Conservation (phyloP, 2,113 vertebrate species). For the Alosa alosa region DNA sequence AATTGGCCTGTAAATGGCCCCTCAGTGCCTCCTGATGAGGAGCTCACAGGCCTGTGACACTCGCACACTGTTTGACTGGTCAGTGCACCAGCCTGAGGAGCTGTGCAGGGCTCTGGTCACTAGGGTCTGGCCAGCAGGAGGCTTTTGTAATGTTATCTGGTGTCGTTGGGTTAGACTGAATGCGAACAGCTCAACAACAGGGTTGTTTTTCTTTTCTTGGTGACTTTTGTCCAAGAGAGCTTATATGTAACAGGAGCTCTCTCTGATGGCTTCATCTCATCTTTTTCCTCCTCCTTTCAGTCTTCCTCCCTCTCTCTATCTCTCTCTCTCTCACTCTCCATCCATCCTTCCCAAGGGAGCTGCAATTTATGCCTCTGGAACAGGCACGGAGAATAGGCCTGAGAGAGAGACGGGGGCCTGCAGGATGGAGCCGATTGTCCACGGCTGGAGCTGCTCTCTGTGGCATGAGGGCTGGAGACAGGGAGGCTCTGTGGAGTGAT, state of each 20-base stretch:
- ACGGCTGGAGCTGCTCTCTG: constrained; percentile 57
- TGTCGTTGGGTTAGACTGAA: constrained; percentile 16
- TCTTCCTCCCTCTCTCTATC: constrained; percentile 28
- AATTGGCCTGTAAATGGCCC: constrained; percentile 60
- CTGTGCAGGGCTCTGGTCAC: neutral
- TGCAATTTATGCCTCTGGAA: constrained; percentile 64
- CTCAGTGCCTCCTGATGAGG: constrained; percentile 42
- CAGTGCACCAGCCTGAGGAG: neutral
- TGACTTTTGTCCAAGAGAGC: constrained; percentile 60
- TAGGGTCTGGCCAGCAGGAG: neutral
- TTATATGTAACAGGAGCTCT: constrained; percentile 66
- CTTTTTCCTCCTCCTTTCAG: constrained; percentile 26
- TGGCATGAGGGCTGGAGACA: constrained; percentile 47
- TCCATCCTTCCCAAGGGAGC: constrained; percentile 55
- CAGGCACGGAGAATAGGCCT: constrained; percentile 50
- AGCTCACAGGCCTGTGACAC: constrained; percentile 53
- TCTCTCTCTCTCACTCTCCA: constrained; percentile 45
- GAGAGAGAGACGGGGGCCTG: constrained; percentile 38
- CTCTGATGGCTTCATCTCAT: constrained; percentile 65
- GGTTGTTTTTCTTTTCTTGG: constrained; percentile 33
- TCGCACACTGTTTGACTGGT: neutral
- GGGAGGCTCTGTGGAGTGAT: constrained; percentile 34
- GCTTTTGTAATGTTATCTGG: constrained; percentile 24
- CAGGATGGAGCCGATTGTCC: constrained; percentile 68
- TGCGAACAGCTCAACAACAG: neutral